A percentile compares a stretch with the other conserved stretches of the same genome.
These are phyloP conservation scores for Oceanodroma leucorhoa DNA, from an alignment of 2,797 vertebrate species.

Conservation along the genomic window DNA sequence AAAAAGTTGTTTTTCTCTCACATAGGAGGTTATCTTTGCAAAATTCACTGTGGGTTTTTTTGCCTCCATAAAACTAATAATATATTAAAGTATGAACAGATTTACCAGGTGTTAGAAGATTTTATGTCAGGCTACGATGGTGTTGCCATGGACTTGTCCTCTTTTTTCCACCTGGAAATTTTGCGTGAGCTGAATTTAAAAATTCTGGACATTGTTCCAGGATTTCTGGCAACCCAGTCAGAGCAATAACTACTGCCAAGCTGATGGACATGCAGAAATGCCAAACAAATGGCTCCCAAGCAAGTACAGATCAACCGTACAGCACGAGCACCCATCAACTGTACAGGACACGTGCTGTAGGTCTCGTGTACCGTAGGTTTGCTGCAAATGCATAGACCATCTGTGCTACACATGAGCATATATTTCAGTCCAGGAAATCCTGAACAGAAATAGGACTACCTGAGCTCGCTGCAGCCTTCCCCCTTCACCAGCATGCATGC, in stretches of 20 bases:
- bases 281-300: background rate
- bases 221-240: background rate
- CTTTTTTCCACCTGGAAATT: background rate
- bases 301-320: background rate
- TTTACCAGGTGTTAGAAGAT: background rate
- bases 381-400: background rate
- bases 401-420: background rate
- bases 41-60: background rate
- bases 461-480: background rate
- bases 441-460: background rate
- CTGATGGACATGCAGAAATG: background rate
- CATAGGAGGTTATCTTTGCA: background rate
- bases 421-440: background rate
- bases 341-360: background rate
- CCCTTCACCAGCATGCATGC: background rate
- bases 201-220: background rate
- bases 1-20: background rate
- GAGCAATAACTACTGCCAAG: background rate
- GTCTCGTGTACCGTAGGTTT: accelerated
- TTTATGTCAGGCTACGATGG: background rate
- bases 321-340: background rate
- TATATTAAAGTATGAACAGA: background rate
- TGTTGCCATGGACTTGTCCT: background rate
- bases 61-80: background rate
- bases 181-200: background rate